Conservation (phyloP, 2,888 invertebrate species). For the Endomychus coccineus region DNA sequence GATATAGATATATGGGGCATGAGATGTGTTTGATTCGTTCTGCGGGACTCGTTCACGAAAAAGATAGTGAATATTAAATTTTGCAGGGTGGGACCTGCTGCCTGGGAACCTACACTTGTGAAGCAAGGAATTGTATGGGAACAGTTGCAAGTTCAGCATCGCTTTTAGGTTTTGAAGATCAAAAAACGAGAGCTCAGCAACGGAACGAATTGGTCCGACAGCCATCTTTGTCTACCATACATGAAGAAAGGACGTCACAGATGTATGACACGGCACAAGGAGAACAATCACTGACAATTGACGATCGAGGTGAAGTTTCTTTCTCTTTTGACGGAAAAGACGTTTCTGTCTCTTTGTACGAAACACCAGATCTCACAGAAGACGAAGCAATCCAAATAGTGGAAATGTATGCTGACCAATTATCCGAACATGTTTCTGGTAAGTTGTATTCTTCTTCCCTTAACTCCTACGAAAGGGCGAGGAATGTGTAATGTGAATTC, state of each 20-base stretch:
- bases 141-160: slow-evolving; percentile 83
- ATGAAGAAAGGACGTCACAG: slow-evolving; percentile 84
- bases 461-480: too few relatives aligned
- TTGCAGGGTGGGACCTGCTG: slow-evolving; percentile 74
- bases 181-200: slow-evolving; percentile 49
- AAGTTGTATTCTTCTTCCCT: slow-evolving; percentile 22
- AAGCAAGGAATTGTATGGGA: slow-evolving; percentile 88
- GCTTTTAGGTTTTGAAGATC: slow-evolving; percentile 78
- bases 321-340: slow-evolving; percentile 90
- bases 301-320: slow-evolving; percentile 79
- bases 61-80: too few relatives aligned
- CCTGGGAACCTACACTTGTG: slow-evolving; percentile 83
- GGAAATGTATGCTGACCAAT: slow-evolving; percentile 90
- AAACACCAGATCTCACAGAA: slow-evolving; percentile 87
- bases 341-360: slow-evolving; percentile 83
- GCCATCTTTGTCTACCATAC: slow-evolving; percentile 82
- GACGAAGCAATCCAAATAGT: slow-evolving; percentile 87
- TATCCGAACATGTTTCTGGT: slow-evolving; percentile 78
- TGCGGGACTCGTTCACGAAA: not conserved
- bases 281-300: slow-evolving; percentile 59
- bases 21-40: not conserved
- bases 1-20: not conserved
- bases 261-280: slow-evolving; percentile 78
- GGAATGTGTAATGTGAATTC: too few relatives aligned
- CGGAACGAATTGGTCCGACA: slow-evolving; percentile 57